Base-by-base conservation (phyloP, 37 sponge, comb jelly and placozoan genomes). In the Eunapius fragilis region DNA sequence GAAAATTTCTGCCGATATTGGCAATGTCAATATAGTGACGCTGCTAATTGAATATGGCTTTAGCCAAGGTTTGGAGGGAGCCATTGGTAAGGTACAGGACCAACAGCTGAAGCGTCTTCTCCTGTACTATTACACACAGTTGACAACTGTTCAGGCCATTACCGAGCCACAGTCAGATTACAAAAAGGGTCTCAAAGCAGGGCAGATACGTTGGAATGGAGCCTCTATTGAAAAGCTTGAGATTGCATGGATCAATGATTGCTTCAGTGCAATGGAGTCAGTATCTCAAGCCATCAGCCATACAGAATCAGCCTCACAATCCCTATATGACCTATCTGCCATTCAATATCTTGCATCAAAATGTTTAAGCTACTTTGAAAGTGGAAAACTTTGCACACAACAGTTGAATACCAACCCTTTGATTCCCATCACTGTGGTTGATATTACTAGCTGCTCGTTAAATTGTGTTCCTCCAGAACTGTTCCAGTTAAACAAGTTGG, bases 401-500 rank as follows among this genome's bases (percentile, higher is more conserved):
- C 58, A 58, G 22, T 37, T 31, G 2, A 1, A 47, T 28, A 2
- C 13, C 2, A 48, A 68, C 4, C 35, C 34, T 22, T 76, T 58
- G 58, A 58, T 58, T 58, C 58, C 70, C 49, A 85, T 95, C 47
- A 90, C 92, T 9, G 72, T 37, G 50, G 24, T 95, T 28, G 87
- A 92, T 45, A 26, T 95, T 17, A 77, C 80, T 24, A 33, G 71
- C 24, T 84, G 87, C 80, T 12, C 47, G 0, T 83, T 95, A 2
- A 77, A 14, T 22, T 25, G n/a, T 24, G 68, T 95, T 23, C 93
- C 89, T 25, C 50, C 71, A 14, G 90, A 89, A 33, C 33, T 96
- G 14, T 96, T 96, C 87, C 78, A 83, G 25, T 75, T 96, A 12
- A 84, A 83, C 2, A 85, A 88, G 9, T 81, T 96, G n/a, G n/a